A percentile compares a stretch with the other conserved stretches of the same genome.
Conservation (phyloP, 2,113 vertebrate genomes). For the Passer montanus region DNA sequence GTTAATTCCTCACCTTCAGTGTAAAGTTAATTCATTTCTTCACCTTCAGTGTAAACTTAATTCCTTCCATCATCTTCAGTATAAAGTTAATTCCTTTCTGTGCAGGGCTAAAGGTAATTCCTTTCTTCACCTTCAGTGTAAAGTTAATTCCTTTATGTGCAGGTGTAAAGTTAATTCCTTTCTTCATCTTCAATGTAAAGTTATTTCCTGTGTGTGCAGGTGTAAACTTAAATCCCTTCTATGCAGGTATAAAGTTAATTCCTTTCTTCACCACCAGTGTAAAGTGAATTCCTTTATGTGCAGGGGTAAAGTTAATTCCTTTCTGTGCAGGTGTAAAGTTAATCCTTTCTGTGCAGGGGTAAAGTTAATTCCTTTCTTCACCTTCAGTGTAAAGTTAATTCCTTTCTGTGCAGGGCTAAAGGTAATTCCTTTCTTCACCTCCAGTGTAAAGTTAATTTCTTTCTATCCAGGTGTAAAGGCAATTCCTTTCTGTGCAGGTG, state of each 20-base stretch:
- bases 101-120: background rate
- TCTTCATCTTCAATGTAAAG: background rate
- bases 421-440: background rate
- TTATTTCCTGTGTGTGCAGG: too few species aligned
- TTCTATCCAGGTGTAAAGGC: background rate
- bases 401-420: background rate
- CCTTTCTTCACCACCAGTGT: background rate
- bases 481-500: background rate
- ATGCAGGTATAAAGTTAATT: too few species aligned
- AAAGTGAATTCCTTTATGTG: too few species aligned
- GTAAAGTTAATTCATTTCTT: too few species aligned
- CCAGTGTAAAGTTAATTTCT: background rate
- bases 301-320: too few species aligned
- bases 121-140: background rate
- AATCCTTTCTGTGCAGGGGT: too few species aligned
- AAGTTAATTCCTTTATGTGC: too few species aligned
- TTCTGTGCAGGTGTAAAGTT: too few species aligned
- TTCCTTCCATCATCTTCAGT: background rate
- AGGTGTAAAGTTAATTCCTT: background rate
- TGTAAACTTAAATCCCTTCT: background rate
- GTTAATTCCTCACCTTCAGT: too few species aligned
- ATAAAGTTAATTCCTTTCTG: background rate
- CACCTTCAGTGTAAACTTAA: background rate
- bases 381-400: background rate
- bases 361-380: too few species aligned